Evolutionary conservation across 2,797 vertebrate genomes (phyloP).

Genomic region (Macropodus opercularis): DNA sequence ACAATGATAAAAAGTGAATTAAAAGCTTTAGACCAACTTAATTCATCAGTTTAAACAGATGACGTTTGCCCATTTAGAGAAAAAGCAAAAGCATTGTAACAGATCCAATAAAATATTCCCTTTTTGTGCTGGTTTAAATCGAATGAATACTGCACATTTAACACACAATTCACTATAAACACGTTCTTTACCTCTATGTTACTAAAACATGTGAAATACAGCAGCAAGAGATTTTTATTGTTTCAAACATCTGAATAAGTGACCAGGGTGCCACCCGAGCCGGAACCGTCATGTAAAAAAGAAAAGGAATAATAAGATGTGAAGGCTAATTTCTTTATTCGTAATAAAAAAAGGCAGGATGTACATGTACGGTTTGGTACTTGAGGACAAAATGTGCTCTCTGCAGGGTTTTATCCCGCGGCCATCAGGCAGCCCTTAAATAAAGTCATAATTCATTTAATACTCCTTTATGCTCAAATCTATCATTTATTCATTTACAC

Average conservation of each 20-base stretch:
- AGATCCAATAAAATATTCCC: not conserved
- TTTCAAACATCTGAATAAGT: no score
- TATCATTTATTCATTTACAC: constrained; percentile 67
- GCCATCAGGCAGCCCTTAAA: constrained; percentile 56
- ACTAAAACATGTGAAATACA: no score
- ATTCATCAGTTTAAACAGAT: constrained; percentile 5
- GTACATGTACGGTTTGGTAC: constrained; percentile 13
- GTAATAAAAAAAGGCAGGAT: constrained; percentile 6
- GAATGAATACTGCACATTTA: not conserved
- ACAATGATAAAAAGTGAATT: constrained; percentile 25
- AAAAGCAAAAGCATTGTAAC: not conserved
- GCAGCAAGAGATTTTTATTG: no score
- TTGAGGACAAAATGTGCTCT: constrained; percentile 51
- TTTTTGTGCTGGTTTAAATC: not conserved
- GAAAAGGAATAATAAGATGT: not conserved
- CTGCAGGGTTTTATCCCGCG: constrained; percentile 43
- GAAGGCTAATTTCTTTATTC: constrained; percentile 20
- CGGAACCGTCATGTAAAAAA: constrained; percentile 2
- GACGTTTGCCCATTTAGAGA: not conserved
- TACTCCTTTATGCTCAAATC: constrained; percentile 52
- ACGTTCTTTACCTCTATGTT: no score
- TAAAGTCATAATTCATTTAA: constrained; percentile 64
- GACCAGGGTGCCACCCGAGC: no score
- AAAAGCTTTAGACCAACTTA: constrained; percentile 8
- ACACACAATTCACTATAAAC: not conserved